Percentiles rank a stretch among this genome's conserved stretches.
Conservation (phyloP, 2,888 invertebrate species). For the Leucophora obtusa region DNA sequence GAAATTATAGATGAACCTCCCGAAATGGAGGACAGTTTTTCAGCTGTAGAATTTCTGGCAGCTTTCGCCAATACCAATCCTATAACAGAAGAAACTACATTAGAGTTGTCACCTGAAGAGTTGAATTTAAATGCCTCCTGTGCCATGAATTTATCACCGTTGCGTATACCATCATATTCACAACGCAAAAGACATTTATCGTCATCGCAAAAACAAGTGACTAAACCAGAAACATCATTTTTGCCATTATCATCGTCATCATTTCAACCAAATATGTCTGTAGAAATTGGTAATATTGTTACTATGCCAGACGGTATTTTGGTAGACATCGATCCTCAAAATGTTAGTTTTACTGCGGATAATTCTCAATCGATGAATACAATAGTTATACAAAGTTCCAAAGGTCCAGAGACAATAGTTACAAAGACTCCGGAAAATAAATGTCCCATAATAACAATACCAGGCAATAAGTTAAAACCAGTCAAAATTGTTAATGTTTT, state of each 20-base stretch:
- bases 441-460: constrained; percentile 1
- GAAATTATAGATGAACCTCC: constrained; percentile 55
- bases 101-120: constrained; percentile 72
- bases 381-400: constrained; percentile 48
- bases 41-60: constrained; percentile 74
- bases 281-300: constrained; percentile 49
- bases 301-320: constrained; percentile 38
- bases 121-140: constrained; percentile 70
- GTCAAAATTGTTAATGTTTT: neutral
- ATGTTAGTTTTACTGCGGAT: neutral
- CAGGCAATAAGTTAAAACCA: constrained; percentile 3
- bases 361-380: neutral
- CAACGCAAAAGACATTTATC: constrained; percentile 6
- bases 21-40: constrained; percentile 56
- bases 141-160: constrained; percentile 58
- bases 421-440: constrained; percentile 14
- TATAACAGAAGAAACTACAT: constrained; percentile 58
- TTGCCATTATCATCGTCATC: no score
- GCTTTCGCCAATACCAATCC: constrained; percentile 66
- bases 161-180: constrained; percentile 29
- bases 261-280: neutral
- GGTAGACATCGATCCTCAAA: constrained; percentile 15
- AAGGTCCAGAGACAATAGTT: constrained; percentile 19
- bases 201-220: neutral
- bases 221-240: neutral